A percentile compares a stretch with the other conserved stretches of the same genome.
Evolutionary conservation across 2,888 invertebrate species (phyloP).

Genomic region (Desoria tigrina): DNA sequence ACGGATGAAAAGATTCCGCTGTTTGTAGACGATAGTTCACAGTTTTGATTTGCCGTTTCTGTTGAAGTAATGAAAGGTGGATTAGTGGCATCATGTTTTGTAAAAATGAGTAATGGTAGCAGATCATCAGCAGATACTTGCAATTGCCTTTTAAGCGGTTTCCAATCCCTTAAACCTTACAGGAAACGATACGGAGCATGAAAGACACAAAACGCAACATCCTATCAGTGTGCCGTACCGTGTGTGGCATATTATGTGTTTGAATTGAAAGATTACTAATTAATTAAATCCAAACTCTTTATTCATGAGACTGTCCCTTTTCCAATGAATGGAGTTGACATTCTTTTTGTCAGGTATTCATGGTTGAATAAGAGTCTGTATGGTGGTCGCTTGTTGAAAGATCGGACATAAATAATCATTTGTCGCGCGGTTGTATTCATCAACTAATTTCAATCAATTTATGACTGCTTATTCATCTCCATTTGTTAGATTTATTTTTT

Average conservation of each 20-base stretch:
- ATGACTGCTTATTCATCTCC: neutral
- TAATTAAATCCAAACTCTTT: constrained; percentile 7
- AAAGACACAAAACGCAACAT: no score
- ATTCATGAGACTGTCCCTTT: constrained; percentile 2
- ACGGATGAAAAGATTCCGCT: no score
- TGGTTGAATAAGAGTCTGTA: constrained; percentile 11
- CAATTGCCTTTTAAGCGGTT: no score
- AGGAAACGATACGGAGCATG: no score
- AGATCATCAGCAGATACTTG: no score
- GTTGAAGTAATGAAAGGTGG: no score
- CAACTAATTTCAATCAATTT: constrained; percentile 19
- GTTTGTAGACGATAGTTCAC: no score
- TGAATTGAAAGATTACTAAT: constrained; percentile 12
- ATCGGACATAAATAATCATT: constrained; percentile 23
- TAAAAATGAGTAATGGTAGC: no score
- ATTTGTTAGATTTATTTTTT: neutral
- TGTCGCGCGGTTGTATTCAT: constrained; percentile 18
- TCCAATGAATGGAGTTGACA: constrained; percentile 16
- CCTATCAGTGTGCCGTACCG: neutral
- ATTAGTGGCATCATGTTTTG: no score
- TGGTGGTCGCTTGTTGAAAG: constrained; percentile 21
- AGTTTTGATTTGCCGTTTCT: no score
- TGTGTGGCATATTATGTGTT: constrained; percentile 9
- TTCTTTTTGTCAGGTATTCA: constrained; percentile 17
- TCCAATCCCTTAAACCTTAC: no score